A percentile compares a stretch with the other conserved stretches of the same genome.
phyloP scores from a whole-genome alignment of 2,113 vertebrate species.

The Excalfactoria chinensis region DNA sequence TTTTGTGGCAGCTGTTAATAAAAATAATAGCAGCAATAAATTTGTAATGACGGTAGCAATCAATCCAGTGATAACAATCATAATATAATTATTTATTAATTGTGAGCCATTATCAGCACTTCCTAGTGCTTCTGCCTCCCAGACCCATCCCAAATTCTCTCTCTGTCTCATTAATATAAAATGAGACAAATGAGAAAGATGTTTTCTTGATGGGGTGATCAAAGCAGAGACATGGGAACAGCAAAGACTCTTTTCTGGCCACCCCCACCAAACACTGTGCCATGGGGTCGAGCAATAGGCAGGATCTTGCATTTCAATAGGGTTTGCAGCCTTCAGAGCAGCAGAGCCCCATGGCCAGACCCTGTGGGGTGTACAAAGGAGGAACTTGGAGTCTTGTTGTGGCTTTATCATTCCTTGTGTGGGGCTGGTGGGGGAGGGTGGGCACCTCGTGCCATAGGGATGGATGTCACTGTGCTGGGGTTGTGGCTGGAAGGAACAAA shows the following conservation, averaged over 20 bases:
- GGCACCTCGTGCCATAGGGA: rapidly evolving
- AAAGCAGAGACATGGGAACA: neutral
- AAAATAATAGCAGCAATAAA: slow-evolving; percentile 51
- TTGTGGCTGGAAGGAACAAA: neutral
- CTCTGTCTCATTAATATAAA: neutral
- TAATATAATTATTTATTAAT: slow-evolving; percentile 53
- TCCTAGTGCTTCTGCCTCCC: neutral
- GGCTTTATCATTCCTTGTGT: neutral
- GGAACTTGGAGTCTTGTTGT: neutral
- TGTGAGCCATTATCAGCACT: slow-evolving; percentile 40
- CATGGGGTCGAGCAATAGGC: neutral
- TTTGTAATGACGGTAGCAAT: neutral
- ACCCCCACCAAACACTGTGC: neutral
- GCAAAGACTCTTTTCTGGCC: neutral
- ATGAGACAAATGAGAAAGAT: neutral
- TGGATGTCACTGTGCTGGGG: neutral
- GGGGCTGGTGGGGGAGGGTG: neutral
- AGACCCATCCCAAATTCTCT: neutral
- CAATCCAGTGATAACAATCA: neutral
- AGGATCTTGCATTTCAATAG: neutral
- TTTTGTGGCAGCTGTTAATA: slow-evolving; percentile 46
- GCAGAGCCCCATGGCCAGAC: neutral
- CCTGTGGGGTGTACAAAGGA: neutral
- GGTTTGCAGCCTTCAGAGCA: neutral
- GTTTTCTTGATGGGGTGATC: neutral